Base-by-base conservation (phyloP, 37 sponge, comb jelly and placozoan genomes). In the Chondrilla cf. caribensis region DNA sequence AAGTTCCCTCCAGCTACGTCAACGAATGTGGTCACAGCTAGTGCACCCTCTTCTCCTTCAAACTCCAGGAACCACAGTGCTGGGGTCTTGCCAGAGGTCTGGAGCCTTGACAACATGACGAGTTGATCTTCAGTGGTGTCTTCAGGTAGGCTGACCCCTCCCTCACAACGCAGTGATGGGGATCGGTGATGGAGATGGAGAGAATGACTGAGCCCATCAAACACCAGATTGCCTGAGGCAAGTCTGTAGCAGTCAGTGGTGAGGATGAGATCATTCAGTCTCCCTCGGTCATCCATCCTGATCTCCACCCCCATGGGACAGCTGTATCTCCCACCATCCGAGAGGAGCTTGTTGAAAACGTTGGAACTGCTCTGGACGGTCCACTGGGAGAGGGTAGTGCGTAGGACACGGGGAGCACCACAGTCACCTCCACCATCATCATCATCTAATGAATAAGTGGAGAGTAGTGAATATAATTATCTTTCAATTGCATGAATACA, bases 371-470 rank as follows among this genome's bases (percentile, higher is more conserved):
- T 32, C 35, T 17, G n/a, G 2, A 67, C 68, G 17, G 35, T 29
- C 68, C 68, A 67, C 68, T 67, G 68, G 68, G 68, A 67, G 35
- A 67, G 68, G 1, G 68, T 67, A 11, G 51, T 14, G 51, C 11
- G 51, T 47, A 47, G n/a, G n/a, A n/a, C n/a, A n/a, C n/a, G n/a
- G n/a, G n/a, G n/a, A n/a, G n/a, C n/a, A n/a, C n/a, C n/a, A n/a
- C n/a, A n/a, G n/a, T n/a, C n/a, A n/a, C n/a, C n/a, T n/a, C n/a
- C n/a, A n/a, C n/a, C n/a, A n/a, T n/a, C n/a, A n/a, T n/a, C 51
- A 47, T 47, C 6, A 47, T 47, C 6, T 47, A 11, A n/a, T n/a
- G n/a, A n/a, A n/a, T n/a, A n/a, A n/a, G n/a, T n/a, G n/a, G n/a
- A n/a, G n/a, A n/a, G n/a, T n/a, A n/a, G n/a, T n/a, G n/a, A n/a